Evolutionary conservation across 2,888 invertebrate genomes (phyloP), one percentile per base, ranked within the genome.

Genomic region (Aphodius sticticus): DNA sequence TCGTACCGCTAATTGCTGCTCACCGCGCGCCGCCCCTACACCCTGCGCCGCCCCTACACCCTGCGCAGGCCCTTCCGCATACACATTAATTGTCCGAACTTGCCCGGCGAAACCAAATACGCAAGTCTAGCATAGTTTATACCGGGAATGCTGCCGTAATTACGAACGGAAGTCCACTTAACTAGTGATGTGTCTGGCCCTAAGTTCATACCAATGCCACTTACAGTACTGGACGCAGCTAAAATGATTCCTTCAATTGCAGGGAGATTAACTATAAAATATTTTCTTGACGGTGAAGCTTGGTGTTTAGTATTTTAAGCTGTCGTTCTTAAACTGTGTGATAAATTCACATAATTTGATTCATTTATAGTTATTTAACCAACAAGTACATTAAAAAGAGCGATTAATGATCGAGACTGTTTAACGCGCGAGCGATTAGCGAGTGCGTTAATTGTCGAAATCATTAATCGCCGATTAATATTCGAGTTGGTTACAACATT

Each of bases 1-100:
- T 82, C 78, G 79, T 78, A 81, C 82, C 82, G 76, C 82, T 82
- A 82, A 81, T 81, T 80, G 80, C 81, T 75, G 81, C 78, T 81
- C 81, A 82, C 79, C 81, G 79, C 37, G 16, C 15, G n/a, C 74
- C 53, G 12, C 53, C 12, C 53, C 14, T 74, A 16, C 26, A 3
- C 26, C 72, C 26, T 16, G 72, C 15, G n/a, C n/a, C n/a, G n/a
- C n/a, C n/a, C n/a, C n/a, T n/a, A 74, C 37, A 74, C 35, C 74
- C 37, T 16, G n/a, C 74, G 26, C 37, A 14, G 36, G 37, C 74
- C 37, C 37, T 81, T 79, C 81, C 80, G 53, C 53, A 53, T 12
- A 53, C 78, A 77, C 78, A 82, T 82, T 82, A 82, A 81, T 82
- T 79, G 82, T 74, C 81, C 70, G 77, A 77, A 79, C 81, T 76